These are phyloP conservation scores for Neolamprologus brichardi DNA, from an alignment of 2,113 vertebrate genomes.

Conservation along the genomic window DNA sequence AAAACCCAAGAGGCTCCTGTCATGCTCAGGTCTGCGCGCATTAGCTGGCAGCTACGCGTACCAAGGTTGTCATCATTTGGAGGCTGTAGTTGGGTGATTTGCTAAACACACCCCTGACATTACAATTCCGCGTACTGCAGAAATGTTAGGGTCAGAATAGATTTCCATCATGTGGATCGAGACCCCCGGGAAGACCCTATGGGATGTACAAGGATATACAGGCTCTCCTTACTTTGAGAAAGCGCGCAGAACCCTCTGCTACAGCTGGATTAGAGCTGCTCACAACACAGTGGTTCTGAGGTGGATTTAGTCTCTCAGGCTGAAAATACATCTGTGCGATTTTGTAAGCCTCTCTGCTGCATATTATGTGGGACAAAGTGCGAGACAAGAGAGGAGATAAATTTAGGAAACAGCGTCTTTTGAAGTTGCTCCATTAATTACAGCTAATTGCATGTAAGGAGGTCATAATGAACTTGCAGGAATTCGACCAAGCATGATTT, in stretches of 20 bases:
- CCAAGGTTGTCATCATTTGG: constrained; percentile 24
- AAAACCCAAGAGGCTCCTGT: constrained; percentile 15
- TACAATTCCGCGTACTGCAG: neutral
- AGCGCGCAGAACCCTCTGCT: neutral
- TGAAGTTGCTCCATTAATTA: constrained; percentile 36
- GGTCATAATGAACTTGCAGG: constrained; percentile 5
- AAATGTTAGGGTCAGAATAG: constrained; percentile 22
- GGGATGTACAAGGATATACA: neutral
- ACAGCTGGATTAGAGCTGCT: neutral
- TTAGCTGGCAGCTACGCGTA: constrained; percentile 22
- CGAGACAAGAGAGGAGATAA: neutral
- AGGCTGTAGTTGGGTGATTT: neutral
- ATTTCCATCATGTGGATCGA: constrained; percentile 16
- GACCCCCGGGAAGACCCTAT: neutral
- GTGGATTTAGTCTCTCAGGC: neutral
- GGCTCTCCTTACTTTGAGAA: neutral
- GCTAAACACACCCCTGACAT: constrained; percentile 32
- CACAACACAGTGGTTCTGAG: neutral
- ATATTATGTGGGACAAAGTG: neutral
- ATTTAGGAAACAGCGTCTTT: constrained; percentile 3
- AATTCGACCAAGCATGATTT: neutral
- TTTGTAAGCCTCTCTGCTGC: neutral
- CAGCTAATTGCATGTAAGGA: constrained; percentile 38
- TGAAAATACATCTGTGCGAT: neutral
- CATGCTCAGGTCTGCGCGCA: neutral